Base-by-base conservation (phyloP, 2,888 invertebrate genomes). In the Alloplasta piceator region DNA sequence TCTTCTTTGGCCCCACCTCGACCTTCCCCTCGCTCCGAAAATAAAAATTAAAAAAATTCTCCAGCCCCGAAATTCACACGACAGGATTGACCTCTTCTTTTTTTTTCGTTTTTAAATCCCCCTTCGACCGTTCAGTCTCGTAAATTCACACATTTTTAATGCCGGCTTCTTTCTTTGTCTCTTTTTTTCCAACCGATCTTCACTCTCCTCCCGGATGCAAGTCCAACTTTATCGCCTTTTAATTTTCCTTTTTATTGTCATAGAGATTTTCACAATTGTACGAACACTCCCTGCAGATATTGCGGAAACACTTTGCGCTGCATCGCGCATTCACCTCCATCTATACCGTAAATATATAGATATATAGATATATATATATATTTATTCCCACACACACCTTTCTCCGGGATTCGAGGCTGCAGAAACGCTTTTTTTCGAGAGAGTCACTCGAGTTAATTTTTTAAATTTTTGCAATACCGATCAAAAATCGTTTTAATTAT, bases 281-380 rank as follows among this genome's bases (percentile, higher is more conserved):
- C 73, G 60, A 58, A 55, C 68, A 78, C 67, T 61, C 61, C 39
- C 46, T 39, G 64, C 64, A 70, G 80, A 78, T 78, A 81, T 81
- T 71, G 78, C 81, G 81, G 66, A 66, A 74, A 78, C 48, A 66
- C 66, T 74, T 74, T 66, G 61, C 68, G 72, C 77, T 77, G 73
- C 77, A 74, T 81, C 73, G 77, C 58, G 64, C 66, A 56, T 70
- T 71, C 64, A 64, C 56, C 78, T 73, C 66, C 14, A n/a, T 73
- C 43, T 67, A 36, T 66, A 60, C 68, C 36, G n/a, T 16, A 63
- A 14, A 43, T 10, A 63, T 36, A 72, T 38, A 41, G 12, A 52
- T 55, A 55, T 41, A 26, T 41, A 58, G 43, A 7, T 67, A 41
- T 52, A 58, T 48, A 60, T 1, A 58, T 58, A 58, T 48, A 41